A percentile compares a stretch with the other conserved stretches of the same genome.
Conservation (phyloP, 2,113 vertebrate genomes). For the Prionailurus viverrinus region DNA sequence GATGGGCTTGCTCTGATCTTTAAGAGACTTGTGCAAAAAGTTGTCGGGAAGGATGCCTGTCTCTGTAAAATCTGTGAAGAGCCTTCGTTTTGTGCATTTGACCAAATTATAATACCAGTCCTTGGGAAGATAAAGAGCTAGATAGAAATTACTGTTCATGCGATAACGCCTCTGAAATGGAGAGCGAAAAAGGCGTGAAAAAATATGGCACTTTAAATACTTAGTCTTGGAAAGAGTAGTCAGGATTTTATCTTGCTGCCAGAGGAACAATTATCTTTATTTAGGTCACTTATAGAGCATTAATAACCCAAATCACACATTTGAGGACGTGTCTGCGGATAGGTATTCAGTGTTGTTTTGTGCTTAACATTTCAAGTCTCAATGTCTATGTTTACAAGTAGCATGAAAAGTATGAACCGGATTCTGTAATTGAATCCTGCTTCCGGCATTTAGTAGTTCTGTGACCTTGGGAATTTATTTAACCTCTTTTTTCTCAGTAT, state of each 20-base stretch:
- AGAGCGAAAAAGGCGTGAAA: not conserved
- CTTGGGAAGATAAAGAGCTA: not conserved
- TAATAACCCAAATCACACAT: not conserved
- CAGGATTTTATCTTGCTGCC: constrained; percentile 6
- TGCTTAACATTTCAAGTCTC: not conserved
- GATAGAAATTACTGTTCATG: not conserved
- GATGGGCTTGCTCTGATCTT: not conserved
- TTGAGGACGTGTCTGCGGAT: not conserved
- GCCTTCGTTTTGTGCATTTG: not conserved
- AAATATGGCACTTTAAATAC: not conserved
- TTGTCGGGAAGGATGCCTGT: not conserved
- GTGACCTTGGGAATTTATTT: not conserved
- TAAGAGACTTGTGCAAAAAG: not conserved
- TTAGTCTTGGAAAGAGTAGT: not conserved
- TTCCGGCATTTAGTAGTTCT: not conserved
- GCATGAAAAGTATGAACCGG: not conserved
- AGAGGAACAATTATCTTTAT: not conserved
- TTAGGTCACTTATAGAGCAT: not conserved
- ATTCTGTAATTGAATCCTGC: not conserved
- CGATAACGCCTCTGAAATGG: constrained; percentile 45
- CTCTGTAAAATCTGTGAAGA: not conserved
- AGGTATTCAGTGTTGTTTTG: not conserved
- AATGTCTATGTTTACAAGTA: not conserved
- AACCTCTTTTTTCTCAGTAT: not conserved
- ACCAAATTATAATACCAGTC: not conserved